Evolutionary conservation across 2,888 invertebrate genomes (phyloP), one percentile per base, ranked within the genome.

Genomic region (Epinotia bilunana): DNA sequence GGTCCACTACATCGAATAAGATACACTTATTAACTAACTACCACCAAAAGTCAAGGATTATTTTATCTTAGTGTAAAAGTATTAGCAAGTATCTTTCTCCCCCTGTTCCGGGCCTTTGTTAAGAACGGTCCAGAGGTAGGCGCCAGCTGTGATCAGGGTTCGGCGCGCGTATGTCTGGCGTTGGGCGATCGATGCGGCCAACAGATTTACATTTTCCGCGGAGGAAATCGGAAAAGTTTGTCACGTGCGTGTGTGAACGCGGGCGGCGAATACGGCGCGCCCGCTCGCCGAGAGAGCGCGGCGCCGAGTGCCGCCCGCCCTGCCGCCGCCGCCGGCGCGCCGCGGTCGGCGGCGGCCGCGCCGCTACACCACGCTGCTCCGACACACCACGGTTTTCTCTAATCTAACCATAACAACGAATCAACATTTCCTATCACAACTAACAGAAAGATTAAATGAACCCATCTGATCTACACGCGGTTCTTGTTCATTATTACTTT

Each of bases 151-250:
- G 91, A 88, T 88, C 91, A 87, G 87, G 88, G 85, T 83, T 84
- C 83, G 83, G 83, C 85, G 89, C 89, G 89, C 88, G 90, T 82
- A 88, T 89, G 90, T 90, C 91, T 89, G 87, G 84, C 86, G 84
- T 82, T 84, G 84, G 79, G 86, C 93, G 94, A 93, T 93, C 94
- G 94, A 93, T 94, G 92, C 89, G 90, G 88, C 89, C 89, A 88
- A 89, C 91, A 88, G 92, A 93, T 93, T 94, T 92, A 93, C 93
- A 93, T 94, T 93, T 93, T 92, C 90, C 91, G 90, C 87, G 81
- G 86, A 88, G 92, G 88, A 92, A 90, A 93, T 93, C 93, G 93
- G 88, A 87, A 93, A 94, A 94, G 93, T 94, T 94, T 93, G 91
- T 90, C 90, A 90, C 90, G 91, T 91, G 91, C 84, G 85, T 85